Percentiles rank a stretch among this genome's conserved stretches.
Conservation (phyloP, 2,888 invertebrate species). For the Adelognathus sp. region DNA sequence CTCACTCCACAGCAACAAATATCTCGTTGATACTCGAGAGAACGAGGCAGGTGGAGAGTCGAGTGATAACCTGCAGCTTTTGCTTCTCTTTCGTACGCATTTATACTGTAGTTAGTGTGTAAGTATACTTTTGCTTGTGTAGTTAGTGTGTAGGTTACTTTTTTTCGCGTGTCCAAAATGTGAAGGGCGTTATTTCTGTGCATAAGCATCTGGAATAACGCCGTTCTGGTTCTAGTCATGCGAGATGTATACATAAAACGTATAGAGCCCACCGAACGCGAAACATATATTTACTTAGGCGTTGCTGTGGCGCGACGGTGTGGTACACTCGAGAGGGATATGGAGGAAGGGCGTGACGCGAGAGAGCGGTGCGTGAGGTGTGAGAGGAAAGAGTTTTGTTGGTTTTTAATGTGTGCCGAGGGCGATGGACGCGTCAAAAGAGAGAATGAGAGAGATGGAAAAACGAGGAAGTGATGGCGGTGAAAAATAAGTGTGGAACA, state of each 20-base stretch:
- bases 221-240: too few species aligned
- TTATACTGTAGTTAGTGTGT: not conserved
- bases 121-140: not conserved
- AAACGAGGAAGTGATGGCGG: conserved; percentile 5
- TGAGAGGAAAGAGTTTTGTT: conserved; percentile 53
- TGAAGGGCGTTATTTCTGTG: too few species aligned
- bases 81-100: not conserved
- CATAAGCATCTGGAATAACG: too few species aligned
- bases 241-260: too few species aligned
- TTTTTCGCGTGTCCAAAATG: too few species aligned
- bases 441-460: not conserved
- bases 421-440: conserved; percentile 38
- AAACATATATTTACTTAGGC: conserved; percentile 54
- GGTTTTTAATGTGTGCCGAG: conserved; percentile 55
- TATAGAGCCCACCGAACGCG: conserved; percentile 39
- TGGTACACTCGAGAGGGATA: conserved; percentile 43
- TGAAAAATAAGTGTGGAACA: conserved; percentile 15
- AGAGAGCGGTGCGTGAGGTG: conserved; percentile 35
- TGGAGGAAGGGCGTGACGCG: not conserved
- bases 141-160: too few species aligned
- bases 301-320: conserved; percentile 33
- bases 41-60: conserved; percentile 25
- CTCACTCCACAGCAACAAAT: not conserved
- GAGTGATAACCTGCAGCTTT: conserved; percentile 33
- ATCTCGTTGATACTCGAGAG: not conserved